phyloP scores from a whole-genome alignment of 2,797 vertebrate genomes.

The Danio choprae region DNA sequence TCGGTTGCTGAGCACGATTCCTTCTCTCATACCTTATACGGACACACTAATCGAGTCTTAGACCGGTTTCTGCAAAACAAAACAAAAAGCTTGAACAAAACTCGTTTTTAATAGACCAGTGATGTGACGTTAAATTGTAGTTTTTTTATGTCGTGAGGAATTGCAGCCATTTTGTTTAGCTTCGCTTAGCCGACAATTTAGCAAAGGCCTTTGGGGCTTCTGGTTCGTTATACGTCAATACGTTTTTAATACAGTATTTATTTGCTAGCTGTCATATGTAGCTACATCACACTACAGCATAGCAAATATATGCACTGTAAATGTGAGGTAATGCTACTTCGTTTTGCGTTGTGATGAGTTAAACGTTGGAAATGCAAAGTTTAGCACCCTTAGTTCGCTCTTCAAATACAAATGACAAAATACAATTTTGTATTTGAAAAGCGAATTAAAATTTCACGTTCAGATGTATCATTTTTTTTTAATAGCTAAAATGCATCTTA shows the following conservation, averaged over 20 bases:
- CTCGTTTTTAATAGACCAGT: no score
- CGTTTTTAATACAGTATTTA: neutral
- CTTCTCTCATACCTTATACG: neutral
- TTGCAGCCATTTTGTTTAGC: neutral
- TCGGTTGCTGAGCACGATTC: neutral
- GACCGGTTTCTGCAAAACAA: neutral
- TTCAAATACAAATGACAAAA: no score
- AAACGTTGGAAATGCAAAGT: neutral
- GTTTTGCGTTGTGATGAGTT: neutral
- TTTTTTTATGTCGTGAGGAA: neutral
- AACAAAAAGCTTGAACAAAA: neutral
- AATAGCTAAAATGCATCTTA: no score
- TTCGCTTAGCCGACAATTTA: neutral
- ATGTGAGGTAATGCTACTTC: neutral
- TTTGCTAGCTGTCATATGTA: neutral
- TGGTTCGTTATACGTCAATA: neutral
- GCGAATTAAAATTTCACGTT: no score
- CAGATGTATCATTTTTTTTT: no score
- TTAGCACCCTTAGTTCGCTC: neutral
- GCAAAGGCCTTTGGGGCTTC: slow-evolving; percentile 16
- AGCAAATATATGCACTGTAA: neutral
- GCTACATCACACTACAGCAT: neutral
- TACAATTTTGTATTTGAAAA: no score
- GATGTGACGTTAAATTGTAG: no score
- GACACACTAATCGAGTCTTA: neutral